A percentile compares a stretch with the other conserved stretches of the same genome.
These are phyloP conservation scores for Oxyruncus cristatus DNA, from an alignment of 2,113 vertebrate species.

Conservation along the genomic window DNA sequence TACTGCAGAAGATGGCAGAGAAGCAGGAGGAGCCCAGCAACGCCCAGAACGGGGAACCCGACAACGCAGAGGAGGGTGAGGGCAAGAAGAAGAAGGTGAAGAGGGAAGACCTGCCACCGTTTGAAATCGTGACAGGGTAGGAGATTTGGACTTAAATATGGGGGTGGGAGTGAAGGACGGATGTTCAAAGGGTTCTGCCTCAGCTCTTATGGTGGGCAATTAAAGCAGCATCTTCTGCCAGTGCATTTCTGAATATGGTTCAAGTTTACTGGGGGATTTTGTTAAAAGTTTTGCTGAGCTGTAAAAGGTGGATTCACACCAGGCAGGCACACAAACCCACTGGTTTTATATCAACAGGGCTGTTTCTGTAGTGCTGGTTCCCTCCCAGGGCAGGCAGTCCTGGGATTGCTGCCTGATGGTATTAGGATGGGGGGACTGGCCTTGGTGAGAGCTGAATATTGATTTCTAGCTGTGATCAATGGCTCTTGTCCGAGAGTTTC, in stretches of 20 bases:
- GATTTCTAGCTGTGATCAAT: slow-evolving; percentile 17
- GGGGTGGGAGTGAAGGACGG: neutral
- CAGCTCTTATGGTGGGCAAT: neutral
- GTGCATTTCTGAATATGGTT: rapidly evolving
- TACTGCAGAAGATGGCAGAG: slow-evolving; percentile 69
- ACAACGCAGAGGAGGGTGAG: slow-evolving; percentile 18
- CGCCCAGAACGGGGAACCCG: slow-evolving; percentile 68
- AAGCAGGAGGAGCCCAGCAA: slow-evolving; percentile 69
- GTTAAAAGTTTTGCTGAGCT: neutral
- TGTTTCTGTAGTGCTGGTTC: neutral
- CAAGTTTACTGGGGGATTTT: neutral
- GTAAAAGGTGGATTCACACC: neutral
- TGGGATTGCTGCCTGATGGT: neutral
- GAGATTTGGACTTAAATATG: neutral
- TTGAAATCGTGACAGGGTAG: slow-evolving; percentile 90
- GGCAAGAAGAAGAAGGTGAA: slow-evolving; percentile 69
- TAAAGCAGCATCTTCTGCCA: neutral
- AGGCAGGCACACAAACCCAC: neutral
- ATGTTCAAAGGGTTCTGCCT: neutral
- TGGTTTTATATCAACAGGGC: neutral
- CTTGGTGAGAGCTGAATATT: neutral
- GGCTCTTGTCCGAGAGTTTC: slow-evolving; percentile 5
- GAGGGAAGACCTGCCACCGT: slow-evolving; percentile 85
- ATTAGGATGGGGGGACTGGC: neutral
- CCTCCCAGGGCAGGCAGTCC: neutral